Evolutionary conservation across 2,888 invertebrate species (phyloP), one percentile per base, ranked within the genome.

Genomic region (Oscheius sp.): DNA sequence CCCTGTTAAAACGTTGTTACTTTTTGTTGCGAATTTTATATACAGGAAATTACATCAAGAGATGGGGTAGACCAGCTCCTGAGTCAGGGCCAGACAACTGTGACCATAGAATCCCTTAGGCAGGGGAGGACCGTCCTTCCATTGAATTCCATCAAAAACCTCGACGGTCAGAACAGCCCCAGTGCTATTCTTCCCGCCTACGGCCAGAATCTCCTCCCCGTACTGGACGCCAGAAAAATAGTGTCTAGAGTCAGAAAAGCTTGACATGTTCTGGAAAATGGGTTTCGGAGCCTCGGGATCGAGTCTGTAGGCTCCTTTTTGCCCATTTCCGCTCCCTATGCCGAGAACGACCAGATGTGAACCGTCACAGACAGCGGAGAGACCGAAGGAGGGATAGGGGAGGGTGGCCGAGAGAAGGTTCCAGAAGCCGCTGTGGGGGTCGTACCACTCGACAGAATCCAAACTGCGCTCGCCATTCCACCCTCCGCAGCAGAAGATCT

Each of bases 401-500:
- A 63, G 47, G 42, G 42, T 3, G 5, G 63, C 21, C 2, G 47
- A 11, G 32, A 63, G 13, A 21, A 63, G 47, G n/a, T 57, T 58
- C 70, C 70, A 70, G n/a, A 33, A 21, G 32, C 35, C 29, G 48
- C 10, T 21, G 2, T 5, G 32, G 13, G 70, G 70, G 10, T 70
- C 70, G 47, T 32, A 58, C 37, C 57, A 55, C 42, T 70, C 70
- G 21, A 58, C 58, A 9, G 70, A 57, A 13, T 32, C 33, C 1
- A 51, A 29, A 32, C 33, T 37, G 9, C 50, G 9, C 21, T 11
- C 13, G 29, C 68, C 74, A 11, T 48, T 57, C 9, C 37, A 68
- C 5, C 74, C 74, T 9, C 74, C 74, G 32, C 55, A 47, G 29
- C 68, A 21, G 32, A 29, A 74, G 35, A 74, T 74, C 33, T 60